Percentiles rank a stretch among this genome's conserved stretches.
These are phyloP conservation scores for Trichonephila clavata DNA, from an alignment of 1,140 invertebrate species.

Conservation along the genomic window DNA sequence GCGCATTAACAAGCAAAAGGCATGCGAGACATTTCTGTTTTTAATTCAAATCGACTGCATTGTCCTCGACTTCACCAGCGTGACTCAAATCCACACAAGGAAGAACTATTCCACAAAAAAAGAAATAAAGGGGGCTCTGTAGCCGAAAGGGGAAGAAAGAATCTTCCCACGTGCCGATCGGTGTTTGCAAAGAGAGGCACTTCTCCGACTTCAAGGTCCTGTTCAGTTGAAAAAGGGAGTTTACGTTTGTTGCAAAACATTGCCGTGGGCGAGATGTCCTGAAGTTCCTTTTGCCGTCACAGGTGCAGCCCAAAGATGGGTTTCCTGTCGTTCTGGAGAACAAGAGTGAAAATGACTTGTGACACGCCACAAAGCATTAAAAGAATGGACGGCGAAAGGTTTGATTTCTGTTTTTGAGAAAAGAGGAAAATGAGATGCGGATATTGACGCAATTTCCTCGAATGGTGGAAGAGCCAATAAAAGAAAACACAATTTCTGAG, in stretches of 20 bases:
- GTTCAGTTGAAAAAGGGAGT: conserved; percentile 24
- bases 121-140: neutral
- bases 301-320: neutral
- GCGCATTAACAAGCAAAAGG: neutral
- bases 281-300: neutral
- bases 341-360: neutral
- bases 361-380: neutral
- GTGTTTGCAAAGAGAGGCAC: neutral
- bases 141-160: neutral
- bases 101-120: conserved; percentile 19
- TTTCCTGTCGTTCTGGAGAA: neutral
- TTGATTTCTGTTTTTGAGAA: neutral
- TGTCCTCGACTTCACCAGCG: neutral
- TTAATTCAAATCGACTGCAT: neutral
- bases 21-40: neutral
- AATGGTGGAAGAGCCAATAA: neutral
- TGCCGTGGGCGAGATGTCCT: neutral
- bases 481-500: too few relatives aligned
- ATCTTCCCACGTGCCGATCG: conserved; percentile 27
- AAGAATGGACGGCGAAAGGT: neutral
- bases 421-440: neutral
- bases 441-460: neutral
- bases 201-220: conserved; percentile 11
- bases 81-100: conserved; percentile 15
- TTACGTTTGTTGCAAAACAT: conserved; percentile 26